Evolutionary conservation across 2,888 invertebrate genomes (phyloP).

Genomic region (Phyllotreta cruciferae): DNA sequence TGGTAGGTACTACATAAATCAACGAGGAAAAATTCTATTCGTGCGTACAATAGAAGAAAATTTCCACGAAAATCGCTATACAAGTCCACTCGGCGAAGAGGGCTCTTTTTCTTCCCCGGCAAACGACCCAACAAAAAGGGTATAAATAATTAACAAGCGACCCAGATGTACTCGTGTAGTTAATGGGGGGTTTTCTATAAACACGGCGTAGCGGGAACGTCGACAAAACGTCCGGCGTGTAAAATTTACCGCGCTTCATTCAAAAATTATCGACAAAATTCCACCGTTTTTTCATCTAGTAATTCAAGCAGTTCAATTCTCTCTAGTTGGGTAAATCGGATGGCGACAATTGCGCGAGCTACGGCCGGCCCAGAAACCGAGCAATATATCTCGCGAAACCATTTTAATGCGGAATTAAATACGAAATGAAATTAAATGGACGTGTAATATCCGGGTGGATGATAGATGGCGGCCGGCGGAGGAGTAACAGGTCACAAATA

Average conservation of each 20-base stretch:
- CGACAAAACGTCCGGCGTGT: constrained; percentile 37
- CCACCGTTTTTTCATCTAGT: constrained; percentile 12
- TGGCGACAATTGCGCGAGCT: not conserved
- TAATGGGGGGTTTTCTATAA: constrained; percentile 24
- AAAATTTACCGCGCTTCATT: constrained; percentile 39
- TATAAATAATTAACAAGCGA: constrained; percentile 39
- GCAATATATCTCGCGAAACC: constrained; percentile 10
- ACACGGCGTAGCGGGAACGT: constrained; percentile 9
- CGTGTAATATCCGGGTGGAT: constrained; percentile 30
- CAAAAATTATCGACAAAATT: constrained; percentile 24
- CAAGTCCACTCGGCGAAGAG: not conserved
- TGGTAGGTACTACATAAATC: not conserved
- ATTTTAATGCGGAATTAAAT: constrained; percentile 19
- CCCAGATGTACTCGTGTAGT: constrained; percentile 38
- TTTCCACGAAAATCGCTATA: constrained; percentile 31
- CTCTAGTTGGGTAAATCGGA: not conserved
- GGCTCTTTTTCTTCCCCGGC: constrained; percentile 11
- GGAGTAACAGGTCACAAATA: constrained; percentile 6
- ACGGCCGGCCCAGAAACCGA: not conserved
- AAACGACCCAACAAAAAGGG: constrained; percentile 29
- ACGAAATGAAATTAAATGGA: constrained; percentile 33
- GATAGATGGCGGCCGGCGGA: constrained; percentile 21
- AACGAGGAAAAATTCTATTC: not conserved
- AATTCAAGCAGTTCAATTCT: constrained; percentile 10
- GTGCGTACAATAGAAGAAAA: constrained; percentile 12